A percentile compares a stretch with the other conserved stretches of the same genome.
phyloP scores from a whole-genome alignment of 2,797 vertebrate species.

The Trematomus bernacchii region DNA sequence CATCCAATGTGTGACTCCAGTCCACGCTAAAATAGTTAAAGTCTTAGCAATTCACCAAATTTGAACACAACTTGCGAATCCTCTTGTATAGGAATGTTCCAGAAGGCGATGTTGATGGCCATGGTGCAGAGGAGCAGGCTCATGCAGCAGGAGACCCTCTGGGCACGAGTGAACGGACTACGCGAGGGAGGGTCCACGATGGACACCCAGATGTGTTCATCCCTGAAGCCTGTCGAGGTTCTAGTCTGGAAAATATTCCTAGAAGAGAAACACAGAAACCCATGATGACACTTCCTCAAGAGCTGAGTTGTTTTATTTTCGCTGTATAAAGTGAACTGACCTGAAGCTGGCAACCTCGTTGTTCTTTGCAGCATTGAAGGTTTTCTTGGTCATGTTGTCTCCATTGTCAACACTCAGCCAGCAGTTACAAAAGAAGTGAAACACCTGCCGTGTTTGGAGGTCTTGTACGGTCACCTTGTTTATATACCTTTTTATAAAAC shows the following conservation, averaged over 20 bases:
- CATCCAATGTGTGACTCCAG: no score
- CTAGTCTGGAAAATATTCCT: constrained; percentile 88
- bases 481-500: constrained; percentile 79
- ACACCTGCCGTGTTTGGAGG: constrained; percentile 81
- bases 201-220: constrained; percentile 91
- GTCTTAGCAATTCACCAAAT: constrained; percentile 72
- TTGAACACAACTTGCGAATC: constrained; percentile 79
- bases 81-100: constrained; percentile 82
- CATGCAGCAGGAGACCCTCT: constrained; percentile 90
- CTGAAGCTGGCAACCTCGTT: constrained; percentile 88
- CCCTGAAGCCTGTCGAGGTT: constrained; percentile 86
- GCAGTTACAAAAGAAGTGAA: constrained; percentile 85
- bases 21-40: neutral
- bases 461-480: constrained; percentile 84
- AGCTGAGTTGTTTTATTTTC: neutral
- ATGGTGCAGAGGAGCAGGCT: constrained; percentile 89
- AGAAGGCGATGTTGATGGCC: constrained; percentile 91
- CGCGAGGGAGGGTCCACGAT: constrained; percentile 85
- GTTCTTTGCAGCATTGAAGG: constrained; percentile 84
- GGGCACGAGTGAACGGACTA: constrained; percentile 88
- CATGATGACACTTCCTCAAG: neutral
- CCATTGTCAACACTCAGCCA: constrained; percentile 83
- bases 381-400: constrained; percentile 82
- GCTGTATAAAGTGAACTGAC: constrained; percentile 57
- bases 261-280: constrained; percentile 26